Percentiles rank a stretch among this genome's conserved stretches.
phyloP scores from a whole-genome alignment of 1,140 invertebrate species.

The Mycetomoellerius zeteki region DNA sequence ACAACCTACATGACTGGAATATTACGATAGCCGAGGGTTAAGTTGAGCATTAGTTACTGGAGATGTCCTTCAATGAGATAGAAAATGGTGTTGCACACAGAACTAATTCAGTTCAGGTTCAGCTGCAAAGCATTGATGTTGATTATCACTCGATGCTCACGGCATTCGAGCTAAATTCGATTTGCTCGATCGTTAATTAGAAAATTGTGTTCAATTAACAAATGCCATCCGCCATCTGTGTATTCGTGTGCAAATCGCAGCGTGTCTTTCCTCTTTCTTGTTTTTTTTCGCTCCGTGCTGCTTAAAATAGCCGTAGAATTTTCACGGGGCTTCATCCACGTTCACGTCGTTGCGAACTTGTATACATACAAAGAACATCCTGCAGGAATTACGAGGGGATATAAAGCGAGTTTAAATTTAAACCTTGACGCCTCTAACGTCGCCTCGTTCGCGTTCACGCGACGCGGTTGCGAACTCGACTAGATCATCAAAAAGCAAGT shows the following conservation, averaged over 20 bases:
- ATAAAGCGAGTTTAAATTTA: slow-evolving; percentile 60
- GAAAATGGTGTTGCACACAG: slow-evolving; percentile 12
- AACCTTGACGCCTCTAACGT: slow-evolving; percentile 18
- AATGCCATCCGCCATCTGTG: neutral
- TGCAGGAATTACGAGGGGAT: slow-evolving; percentile 40
- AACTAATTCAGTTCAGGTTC: slow-evolving; percentile 11
- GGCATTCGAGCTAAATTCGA: slow-evolving; percentile 36
- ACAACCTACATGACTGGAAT: slow-evolving; percentile 1
- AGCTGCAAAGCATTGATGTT: neutral
- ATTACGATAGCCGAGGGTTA: slow-evolving; percentile 15
- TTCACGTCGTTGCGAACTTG: neutral
- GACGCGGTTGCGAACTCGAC: neutral
- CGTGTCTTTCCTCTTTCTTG: neutral
- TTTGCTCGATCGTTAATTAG: slow-evolving; percentile 41
- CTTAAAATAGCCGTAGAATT: slow-evolving; percentile 51
- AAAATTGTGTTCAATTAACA: slow-evolving; percentile 49
- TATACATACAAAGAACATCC: slow-evolving; percentile 11
- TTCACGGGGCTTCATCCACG: neutral
- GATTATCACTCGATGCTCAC: slow-evolving; percentile 16
- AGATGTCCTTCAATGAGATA: neutral
- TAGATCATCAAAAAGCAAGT: neutral
- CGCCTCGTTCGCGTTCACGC: neutral
- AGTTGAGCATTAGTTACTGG: neutral
- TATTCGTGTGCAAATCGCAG: slow-evolving; percentile 8
- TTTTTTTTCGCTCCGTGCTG: neutral